phyloP scores from a whole-genome alignment of 1,140 invertebrate species.

The Propsilocerus akamusi region DNA sequence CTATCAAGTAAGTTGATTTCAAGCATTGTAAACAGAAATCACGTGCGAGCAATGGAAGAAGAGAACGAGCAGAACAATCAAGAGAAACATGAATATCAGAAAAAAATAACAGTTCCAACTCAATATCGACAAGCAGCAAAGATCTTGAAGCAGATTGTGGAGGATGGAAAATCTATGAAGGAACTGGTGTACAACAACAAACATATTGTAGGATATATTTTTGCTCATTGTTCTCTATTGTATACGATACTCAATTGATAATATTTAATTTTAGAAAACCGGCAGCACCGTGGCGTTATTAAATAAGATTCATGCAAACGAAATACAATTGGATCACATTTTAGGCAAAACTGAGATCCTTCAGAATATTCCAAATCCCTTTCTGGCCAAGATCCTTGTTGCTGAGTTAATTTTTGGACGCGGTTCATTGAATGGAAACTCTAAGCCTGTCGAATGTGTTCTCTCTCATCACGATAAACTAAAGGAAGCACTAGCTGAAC shows the following conservation, averaged over 20 bases:
- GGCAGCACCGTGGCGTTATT: slow-evolving; percentile 53
- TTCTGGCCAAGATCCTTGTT: slow-evolving; percentile 53
- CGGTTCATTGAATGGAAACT: slow-evolving; percentile 38
- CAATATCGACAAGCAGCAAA: slow-evolving; percentile 52
- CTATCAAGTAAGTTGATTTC: too few species aligned
- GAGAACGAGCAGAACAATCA: neutral
- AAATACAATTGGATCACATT: slow-evolving; percentile 38
- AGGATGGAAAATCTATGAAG: slow-evolving; percentile 51
- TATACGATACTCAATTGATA: slow-evolving; percentile 10
- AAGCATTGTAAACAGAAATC: too few species aligned
- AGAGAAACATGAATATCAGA: neutral
- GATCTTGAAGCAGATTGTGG: slow-evolving; percentile 41
- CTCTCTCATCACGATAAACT: slow-evolving; percentile 38
- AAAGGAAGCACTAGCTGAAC: slow-evolving; percentile 18
- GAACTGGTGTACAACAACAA: slow-evolving; percentile 44
- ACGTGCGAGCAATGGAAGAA: too few species aligned
- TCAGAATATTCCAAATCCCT: slow-evolving; percentile 43
- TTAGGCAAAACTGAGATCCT: slow-evolving; percentile 40
- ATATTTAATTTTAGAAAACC: slow-evolving; percentile 36
- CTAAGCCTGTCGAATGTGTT: slow-evolving; percentile 49
- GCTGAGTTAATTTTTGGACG: slow-evolving; percentile 71
- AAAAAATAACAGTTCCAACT: slow-evolving; percentile 43
- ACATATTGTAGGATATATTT: slow-evolving; percentile 32
- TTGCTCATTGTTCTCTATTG: slow-evolving; percentile 6
- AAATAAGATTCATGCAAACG: slow-evolving; percentile 47